Evolutionary conservation across 2,888 invertebrate species (phyloP).

Genomic region (Diabrotica balteata): DNA sequence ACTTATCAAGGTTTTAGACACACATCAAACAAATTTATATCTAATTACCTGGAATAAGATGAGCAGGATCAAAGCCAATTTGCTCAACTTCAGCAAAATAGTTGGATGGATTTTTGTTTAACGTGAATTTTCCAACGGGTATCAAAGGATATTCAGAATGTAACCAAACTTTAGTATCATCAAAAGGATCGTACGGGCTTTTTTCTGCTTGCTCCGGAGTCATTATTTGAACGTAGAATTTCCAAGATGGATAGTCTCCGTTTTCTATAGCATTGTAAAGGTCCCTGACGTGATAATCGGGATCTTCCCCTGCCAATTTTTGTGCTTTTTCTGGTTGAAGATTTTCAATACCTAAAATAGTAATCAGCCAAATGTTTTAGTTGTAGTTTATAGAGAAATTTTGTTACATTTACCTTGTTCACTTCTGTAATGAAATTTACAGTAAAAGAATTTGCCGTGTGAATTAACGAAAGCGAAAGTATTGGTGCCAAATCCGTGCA

Average conservation of each 20-base stretch:
- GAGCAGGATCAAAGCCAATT: conserved; percentile 87
- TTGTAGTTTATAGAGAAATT: too few species aligned
- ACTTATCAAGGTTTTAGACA: too few species aligned
- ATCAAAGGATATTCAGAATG: conserved; percentile 89
- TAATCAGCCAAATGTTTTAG: too few species aligned
- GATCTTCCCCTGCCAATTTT: conserved; percentile 76
- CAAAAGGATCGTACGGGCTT: conserved; percentile 88
- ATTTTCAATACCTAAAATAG: conserved; percentile 72
- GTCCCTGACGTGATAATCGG: conserved; percentile 89
- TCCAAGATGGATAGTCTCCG: conserved; percentile 80
- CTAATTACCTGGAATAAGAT: conserved; percentile 73
- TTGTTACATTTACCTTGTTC: conserved; percentile 71
- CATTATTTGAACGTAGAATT: conserved; percentile 85
- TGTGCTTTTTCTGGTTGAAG: conserved; percentile 72
- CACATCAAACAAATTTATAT: background rate
- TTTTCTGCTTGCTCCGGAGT: conserved; percentile 84
- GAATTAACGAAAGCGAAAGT: conserved; percentile 90
- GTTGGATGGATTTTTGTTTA: conserved; percentile 89
- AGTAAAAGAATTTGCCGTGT: conserved; percentile 73
- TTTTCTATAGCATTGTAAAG: conserved; percentile 86
- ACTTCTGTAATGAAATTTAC: conserved; percentile 92
- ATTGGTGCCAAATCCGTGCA: conserved; percentile 92
- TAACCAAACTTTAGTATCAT: conserved; percentile 92
- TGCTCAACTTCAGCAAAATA: conserved; percentile 96
- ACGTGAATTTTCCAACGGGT: conserved; percentile 83